Conservation (phyloP, 37 sponge, comb jelly and placozoan species). For the Agelas oroides region DNA sequence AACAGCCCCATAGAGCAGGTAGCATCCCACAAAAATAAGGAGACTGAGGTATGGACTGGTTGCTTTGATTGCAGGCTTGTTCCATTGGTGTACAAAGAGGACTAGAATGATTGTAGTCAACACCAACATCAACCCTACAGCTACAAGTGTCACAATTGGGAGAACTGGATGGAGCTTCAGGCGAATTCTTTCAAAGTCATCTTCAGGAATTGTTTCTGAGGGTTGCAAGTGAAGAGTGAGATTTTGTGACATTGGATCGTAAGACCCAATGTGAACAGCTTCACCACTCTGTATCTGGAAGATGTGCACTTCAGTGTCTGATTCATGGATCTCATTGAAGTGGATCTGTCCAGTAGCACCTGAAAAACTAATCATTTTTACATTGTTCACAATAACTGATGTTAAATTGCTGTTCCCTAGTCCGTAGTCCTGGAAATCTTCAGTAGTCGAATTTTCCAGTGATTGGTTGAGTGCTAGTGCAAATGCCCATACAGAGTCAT, state of each 20-base stretch:
- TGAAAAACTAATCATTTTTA: constrained; percentile 1
- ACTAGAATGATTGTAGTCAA: neutral
- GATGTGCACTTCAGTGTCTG: neutral
- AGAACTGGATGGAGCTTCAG: too few species aligned
- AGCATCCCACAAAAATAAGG: too few species aligned
- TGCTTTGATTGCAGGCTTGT: too few species aligned
- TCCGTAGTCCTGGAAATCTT: neutral
- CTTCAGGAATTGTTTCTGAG: neutral
- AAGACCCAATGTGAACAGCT: neutral
- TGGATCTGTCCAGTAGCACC: constrained; percentile 34
- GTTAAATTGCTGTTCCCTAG: constrained; percentile 22
- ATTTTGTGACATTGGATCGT: neutral
- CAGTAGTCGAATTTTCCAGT: neutral
- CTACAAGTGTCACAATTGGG: too few species aligned
- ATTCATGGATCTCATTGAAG: constrained; percentile 10
- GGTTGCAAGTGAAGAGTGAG: neutral
- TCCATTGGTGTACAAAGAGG: neutral
- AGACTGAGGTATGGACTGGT: too few species aligned
- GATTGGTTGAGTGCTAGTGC: constrained; percentile 50
- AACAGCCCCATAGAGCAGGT: too few species aligned
- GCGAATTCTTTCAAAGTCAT: constrained; percentile 9
- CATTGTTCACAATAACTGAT: neutral
- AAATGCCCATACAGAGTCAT: constrained; percentile 61
- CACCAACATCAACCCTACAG: neutral
- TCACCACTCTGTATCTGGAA: constrained; percentile 11